These are phyloP conservation scores for Lagorchestes hirsutus DNA, from an alignment of 2,797 vertebrate species.

Conservation along the genomic window DNA sequence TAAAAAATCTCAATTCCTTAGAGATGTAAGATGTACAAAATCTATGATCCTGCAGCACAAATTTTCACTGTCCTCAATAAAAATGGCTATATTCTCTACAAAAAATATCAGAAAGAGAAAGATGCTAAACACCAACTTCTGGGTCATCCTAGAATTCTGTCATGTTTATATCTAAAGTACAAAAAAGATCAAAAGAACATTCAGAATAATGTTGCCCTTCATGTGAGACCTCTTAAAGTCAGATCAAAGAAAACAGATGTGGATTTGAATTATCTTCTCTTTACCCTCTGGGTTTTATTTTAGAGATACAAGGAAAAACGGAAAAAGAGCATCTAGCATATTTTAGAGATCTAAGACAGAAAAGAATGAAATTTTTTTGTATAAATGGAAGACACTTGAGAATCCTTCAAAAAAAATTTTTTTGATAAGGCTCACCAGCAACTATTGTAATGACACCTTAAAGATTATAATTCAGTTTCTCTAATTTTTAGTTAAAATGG, in stretches of 20 bases:
- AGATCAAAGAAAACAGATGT: background rate
- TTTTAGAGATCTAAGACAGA: constrained; percentile 38
- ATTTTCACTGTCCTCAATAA: constrained; percentile 34
- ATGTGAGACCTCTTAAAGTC: constrained; percentile 27
- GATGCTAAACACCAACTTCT: background rate
- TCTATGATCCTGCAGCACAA: constrained; percentile 46
- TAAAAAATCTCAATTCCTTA: constrained; percentile 30
- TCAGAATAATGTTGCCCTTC: constrained; percentile 27
- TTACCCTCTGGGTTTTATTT: constrained; percentile 1
- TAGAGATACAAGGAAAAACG: background rate
- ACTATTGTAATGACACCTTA: constrained; percentile 27
- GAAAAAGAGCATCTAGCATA: background rate
- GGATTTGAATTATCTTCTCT: constrained; percentile 38
- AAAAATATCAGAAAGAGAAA: background rate
- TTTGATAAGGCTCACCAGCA: constrained; percentile 6
- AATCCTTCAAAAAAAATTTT: background rate
- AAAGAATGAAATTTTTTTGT: constrained; percentile 30
- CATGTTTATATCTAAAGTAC: constrained; percentile 26
- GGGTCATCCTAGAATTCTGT: constrained; percentile 30
- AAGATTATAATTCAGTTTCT: constrained; percentile 54
- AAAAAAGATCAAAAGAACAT: background rate
- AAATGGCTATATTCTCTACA: background rate
- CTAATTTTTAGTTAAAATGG: constrained; percentile 17
- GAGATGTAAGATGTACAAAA: constrained; percentile 47
- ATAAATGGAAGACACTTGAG: constrained; percentile 45